These are phyloP conservation scores for Xiphophorus birchmanni DNA, from an alignment of 2,797 vertebrate genomes.

Conservation along the genomic window DNA sequence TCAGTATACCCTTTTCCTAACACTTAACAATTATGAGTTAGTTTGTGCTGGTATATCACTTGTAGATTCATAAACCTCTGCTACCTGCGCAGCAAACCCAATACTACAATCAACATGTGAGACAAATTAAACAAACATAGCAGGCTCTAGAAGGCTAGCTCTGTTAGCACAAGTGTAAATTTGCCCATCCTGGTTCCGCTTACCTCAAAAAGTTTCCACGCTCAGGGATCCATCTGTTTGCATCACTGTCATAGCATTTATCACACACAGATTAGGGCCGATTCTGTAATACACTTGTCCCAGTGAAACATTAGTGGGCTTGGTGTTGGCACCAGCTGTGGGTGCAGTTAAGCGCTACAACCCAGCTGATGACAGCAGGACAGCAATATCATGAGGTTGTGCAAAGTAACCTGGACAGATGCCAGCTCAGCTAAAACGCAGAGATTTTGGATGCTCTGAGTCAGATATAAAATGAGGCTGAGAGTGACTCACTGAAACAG, in stretches of 20 bases:
- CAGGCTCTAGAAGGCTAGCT: constrained; percentile 38
- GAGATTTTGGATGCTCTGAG: constrained; percentile 41
- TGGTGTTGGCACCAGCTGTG: constrained; percentile 55
- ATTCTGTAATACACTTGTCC: constrained; percentile 53
- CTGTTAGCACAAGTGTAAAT: constrained; percentile 59
- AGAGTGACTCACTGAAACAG: constrained; percentile 33
- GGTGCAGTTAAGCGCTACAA: constrained; percentile 54
- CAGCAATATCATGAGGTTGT: constrained; percentile 44
- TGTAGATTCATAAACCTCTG: background rate
- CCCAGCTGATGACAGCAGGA: constrained; percentile 51
- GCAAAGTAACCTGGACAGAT: constrained; percentile 47
- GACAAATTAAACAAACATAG: constrained; percentile 69
- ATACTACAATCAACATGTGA: constrained; percentile 65
- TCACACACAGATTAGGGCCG: constrained; percentile 63
- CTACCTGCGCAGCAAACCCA: constrained; percentile 40
- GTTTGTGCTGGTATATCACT: background rate
- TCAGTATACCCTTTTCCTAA: background rate
- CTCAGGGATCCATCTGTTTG: constrained; percentile 68
- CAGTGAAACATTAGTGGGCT: constrained; percentile 61
- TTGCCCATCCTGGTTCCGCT: constrained; percentile 43
- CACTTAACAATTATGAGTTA: background rate
- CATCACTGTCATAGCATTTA: constrained; percentile 50
- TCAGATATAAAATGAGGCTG: constrained; percentile 37
- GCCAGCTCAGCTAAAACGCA: constrained; percentile 46
- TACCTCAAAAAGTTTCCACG: constrained; percentile 45